A percentile compares a stretch with the other conserved stretches of the same genome.
phyloP scores from a whole-genome alignment of 35 echinoderm and acorn worm genomes.

The Apostichopus japonicus region DNA sequence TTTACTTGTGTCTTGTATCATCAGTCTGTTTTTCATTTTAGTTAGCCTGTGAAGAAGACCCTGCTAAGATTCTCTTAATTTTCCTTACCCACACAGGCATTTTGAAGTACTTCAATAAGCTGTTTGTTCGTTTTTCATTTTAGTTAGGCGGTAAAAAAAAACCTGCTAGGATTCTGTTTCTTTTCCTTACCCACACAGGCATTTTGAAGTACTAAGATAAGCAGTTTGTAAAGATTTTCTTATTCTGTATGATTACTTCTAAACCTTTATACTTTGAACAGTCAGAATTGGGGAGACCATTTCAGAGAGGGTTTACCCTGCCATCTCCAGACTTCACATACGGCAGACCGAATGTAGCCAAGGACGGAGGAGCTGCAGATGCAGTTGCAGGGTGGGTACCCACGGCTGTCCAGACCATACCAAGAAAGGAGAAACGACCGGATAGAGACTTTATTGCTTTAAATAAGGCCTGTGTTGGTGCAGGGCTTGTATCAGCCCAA shows the following conservation, averaged over 20 bases:
- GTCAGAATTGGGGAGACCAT: slow-evolving; percentile 86
- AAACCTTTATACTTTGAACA: slow-evolving; percentile 11
- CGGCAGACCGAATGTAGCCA: slow-evolving; percentile 82
- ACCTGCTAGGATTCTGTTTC: too few relatives aligned
- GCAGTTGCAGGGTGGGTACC: slow-evolving; percentile 83
- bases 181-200: too few relatives aligned
- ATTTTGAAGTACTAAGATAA: too few relatives aligned
- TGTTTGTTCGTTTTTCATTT: too few relatives aligned
- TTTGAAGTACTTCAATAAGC: too few relatives aligned
- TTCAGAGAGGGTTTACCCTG: slow-evolving; percentile 85
- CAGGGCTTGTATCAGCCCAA: slow-evolving; percentile 83
- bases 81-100: too few relatives aligned
- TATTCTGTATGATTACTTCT: background rate
- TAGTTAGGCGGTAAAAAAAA: too few relatives aligned
- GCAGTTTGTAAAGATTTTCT: background rate
- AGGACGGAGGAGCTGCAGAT: slow-evolving; percentile 90
- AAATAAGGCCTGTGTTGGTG: slow-evolving; percentile 90
- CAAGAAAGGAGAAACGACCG: slow-evolving; percentile 78
- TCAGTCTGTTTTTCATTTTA: too few relatives aligned
- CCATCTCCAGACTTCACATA: slow-evolving; percentile 88
- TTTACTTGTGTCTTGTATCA: too few relatives aligned
- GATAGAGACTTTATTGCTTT: slow-evolving; percentile 96
- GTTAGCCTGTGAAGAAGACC: too few relatives aligned
- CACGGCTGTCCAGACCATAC: slow-evolving; percentile 53
- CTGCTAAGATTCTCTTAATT: too few relatives aligned